These are phyloP conservation scores for Sorex maritimensis DNA, from an alignment of 2,797 vertebrate genomes.

Conservation along the genomic window DNA sequence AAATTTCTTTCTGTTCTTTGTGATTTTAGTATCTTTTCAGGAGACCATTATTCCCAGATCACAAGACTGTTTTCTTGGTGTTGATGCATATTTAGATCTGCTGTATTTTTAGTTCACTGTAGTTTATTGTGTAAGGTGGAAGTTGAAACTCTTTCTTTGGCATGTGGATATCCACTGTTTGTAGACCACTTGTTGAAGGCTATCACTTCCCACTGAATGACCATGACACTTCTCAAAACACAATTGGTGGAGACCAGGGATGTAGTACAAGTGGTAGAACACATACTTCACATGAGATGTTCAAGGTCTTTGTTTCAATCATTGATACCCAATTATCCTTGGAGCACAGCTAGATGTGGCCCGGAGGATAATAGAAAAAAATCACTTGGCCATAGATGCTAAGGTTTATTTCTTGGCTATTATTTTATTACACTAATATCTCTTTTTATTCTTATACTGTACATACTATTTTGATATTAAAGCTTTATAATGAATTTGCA, in stretches of 20 bases:
- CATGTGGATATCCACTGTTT: neutral
- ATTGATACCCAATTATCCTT: too few relatives aligned
- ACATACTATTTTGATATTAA: neutral
- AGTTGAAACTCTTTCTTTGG: neutral
- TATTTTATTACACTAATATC: neutral
- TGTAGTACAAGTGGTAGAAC: too few relatives aligned
- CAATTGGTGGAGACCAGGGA: neutral
- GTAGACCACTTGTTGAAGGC: neutral
- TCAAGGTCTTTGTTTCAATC: too few relatives aligned
- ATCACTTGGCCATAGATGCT: neutral
- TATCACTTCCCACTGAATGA: neutral
- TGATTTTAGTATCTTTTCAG: constrained; percentile 14
- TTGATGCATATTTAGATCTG: neutral
- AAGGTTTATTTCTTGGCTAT: neutral
- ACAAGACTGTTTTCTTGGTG: constrained; percentile 25
- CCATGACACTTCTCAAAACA: constrained; percentile 9
- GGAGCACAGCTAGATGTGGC: too few relatives aligned
- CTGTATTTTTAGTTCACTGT: neutral
- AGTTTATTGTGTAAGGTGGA: neutral
- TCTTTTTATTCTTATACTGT: neutral
- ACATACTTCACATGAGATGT: too few relatives aligned
- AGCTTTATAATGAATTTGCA: constrained; percentile 18
- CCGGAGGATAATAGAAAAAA: too few relatives aligned
- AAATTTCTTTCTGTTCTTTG: neutral
- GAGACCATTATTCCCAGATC: neutral